Evolutionary conservation across 2,113 vertebrate genomes (phyloP).

Genomic region (Hyperopisus bebe): DNA sequence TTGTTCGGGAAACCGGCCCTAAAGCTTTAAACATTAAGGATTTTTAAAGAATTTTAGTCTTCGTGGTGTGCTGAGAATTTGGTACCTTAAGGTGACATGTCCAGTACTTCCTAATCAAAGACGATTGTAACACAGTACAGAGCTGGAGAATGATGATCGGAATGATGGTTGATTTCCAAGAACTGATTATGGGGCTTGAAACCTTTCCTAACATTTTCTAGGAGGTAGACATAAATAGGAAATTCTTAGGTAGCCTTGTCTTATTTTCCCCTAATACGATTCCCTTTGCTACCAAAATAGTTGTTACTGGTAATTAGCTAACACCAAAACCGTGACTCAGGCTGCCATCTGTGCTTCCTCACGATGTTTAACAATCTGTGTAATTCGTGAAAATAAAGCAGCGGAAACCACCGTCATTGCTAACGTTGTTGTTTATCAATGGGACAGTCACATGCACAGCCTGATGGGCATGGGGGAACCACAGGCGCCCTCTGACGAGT

Average conservation of each 20-base stretch:
- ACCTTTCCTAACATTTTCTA: neutral
- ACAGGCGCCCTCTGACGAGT: neutral
- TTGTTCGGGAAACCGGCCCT: too few relatives aligned
- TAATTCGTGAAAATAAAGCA: neutral
- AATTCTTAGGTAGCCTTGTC: neutral
- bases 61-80: neutral
- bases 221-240: neutral
- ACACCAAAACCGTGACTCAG: neutral
- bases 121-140: neutral
- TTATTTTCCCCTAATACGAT: neutral
- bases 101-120: neutral
- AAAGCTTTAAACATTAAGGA: neutral
- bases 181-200: neutral
- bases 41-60: neutral
- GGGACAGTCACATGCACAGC: neutral
- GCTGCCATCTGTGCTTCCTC: neutral
- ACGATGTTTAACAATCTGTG: neutral
- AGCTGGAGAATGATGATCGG: neutral
- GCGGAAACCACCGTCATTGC: neutral
- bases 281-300: neutral
- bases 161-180: neutral
- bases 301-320: neutral
- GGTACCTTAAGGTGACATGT: neutral
- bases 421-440: neutral
- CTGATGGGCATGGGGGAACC: neutral